Conservation (phyloP, 2,113 vertebrate species). For the Herpetotheres cachinnans region DNA sequence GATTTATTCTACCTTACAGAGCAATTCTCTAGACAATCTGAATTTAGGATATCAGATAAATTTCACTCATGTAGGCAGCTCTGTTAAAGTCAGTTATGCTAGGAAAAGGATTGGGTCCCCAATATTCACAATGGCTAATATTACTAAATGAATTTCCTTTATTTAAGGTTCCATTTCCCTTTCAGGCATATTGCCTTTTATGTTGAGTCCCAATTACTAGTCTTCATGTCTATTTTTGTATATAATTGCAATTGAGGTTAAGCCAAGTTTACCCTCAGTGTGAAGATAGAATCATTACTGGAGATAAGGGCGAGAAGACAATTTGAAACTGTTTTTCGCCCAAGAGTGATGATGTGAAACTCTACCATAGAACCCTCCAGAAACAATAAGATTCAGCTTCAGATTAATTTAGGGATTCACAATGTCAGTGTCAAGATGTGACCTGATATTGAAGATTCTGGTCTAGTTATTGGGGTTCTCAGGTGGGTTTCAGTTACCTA, state of each 20-base stretch:
- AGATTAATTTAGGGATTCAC: not conserved
- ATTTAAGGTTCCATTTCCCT: not conserved
- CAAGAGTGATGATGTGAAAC: not conserved
- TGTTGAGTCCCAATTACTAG: not conserved
- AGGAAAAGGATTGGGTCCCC: not conserved
- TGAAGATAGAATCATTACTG: not conserved
- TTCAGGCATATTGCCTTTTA: not conserved
- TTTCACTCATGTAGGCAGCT: not conserved
- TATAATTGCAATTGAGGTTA: not conserved
- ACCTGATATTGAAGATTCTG: not conserved
- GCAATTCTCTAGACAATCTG: not conserved
- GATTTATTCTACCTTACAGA: not conserved
- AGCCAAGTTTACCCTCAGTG: not conserved
- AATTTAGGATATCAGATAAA: not conserved
- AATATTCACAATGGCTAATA: not conserved
- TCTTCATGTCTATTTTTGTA: not conserved
- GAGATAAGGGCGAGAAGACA: not conserved
- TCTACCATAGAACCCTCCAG: not conserved
- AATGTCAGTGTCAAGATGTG: not conserved
- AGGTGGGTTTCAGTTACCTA: not conserved
- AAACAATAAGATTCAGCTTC: not conserved
- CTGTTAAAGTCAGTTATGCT: not conserved
- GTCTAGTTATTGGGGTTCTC: not conserved
- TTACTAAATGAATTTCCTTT: not conserved
- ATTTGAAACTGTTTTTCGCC: not conserved